A percentile compares a stretch with the other conserved stretches of the same genome.
Conservation (phyloP, 2,113 vertebrate genomes). For the Channa argus region DNA sequence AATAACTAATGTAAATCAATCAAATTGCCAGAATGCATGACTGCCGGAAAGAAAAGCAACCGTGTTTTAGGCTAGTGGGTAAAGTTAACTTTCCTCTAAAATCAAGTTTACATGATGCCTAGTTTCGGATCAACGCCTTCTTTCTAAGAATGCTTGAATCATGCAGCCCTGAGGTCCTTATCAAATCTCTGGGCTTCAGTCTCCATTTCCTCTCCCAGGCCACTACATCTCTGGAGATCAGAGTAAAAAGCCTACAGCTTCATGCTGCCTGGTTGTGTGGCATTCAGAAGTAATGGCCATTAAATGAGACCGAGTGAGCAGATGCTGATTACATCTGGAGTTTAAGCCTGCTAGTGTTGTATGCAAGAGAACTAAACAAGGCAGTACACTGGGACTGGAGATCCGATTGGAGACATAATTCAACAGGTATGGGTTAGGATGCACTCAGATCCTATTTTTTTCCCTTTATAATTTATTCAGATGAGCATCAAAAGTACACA, state of each 20-base stretch:
- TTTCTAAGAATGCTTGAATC: constrained; percentile 40
- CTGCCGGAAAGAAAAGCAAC: neutral
- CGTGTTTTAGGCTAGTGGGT: neutral
- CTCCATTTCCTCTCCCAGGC: constrained; percentile 67
- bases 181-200: constrained; percentile 66
- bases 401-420: neutral
- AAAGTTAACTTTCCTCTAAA: constrained; percentile 18
- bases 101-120: constrained; percentile 22
- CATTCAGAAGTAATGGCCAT: constrained; percentile 70
- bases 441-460: too few relatives aligned
- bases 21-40: neutral
- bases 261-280: constrained; percentile 60
- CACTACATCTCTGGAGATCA: constrained; percentile 46
- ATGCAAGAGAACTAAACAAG: constrained; percentile 25
- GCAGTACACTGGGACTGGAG: constrained; percentile 9
- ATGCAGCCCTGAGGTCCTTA: constrained; percentile 56
- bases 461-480: too few relatives aligned
- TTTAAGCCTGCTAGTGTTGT: constrained; percentile 30
- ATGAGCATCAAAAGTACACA: too few relatives aligned
- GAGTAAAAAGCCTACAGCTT: constrained; percentile 68
- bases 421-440: too few relatives aligned
- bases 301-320: constrained; percentile 68
- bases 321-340: constrained; percentile 71
- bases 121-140: constrained; percentile 54
- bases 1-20: neutral